A percentile compares a stretch with the other conserved stretches of the same genome.
Evolutionary conservation across 2,797 vertebrate genomes (phyloP).

Genomic region (Telmatherina bonti): DNA sequence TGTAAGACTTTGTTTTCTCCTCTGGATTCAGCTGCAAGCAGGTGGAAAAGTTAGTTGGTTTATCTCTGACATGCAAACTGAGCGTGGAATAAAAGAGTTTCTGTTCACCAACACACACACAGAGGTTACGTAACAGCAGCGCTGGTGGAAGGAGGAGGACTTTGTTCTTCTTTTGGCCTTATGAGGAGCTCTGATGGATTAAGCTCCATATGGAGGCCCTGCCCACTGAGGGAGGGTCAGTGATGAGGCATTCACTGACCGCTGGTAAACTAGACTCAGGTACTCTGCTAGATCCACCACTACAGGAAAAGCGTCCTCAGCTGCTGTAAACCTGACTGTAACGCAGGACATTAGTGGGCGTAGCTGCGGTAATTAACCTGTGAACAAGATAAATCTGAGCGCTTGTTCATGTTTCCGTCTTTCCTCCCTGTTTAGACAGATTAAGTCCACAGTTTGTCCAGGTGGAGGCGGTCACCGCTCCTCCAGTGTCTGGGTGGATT

Average conservation of each 20-base stretch:
- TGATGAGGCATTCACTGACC: conserved; percentile 31
- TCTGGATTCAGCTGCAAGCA: neutral
- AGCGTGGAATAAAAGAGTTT: conserved; percentile 35
- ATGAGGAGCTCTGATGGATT: conserved; percentile 37
- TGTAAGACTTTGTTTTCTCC: neutral
- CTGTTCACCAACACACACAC: conserved; percentile 34
- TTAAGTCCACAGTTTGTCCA: too few relatives aligned
- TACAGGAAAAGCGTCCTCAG: neutral
- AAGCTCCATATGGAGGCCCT: conserved; percentile 28
- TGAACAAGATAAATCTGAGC: neutral
- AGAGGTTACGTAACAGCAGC: conserved; percentile 38
- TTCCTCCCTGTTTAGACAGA: too few relatives aligned
- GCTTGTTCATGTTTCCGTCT: too few relatives aligned
- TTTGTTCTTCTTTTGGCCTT: conserved; percentile 19
- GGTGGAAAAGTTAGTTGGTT: neutral
- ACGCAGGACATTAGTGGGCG: neutral
- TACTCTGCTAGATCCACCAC: neutral
- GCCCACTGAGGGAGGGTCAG: conserved; percentile 23
- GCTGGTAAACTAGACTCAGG: neutral
- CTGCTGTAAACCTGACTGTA: neutral
- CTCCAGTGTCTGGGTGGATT: too few relatives aligned
- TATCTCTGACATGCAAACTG: neutral
- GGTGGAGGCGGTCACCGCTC: too few relatives aligned
- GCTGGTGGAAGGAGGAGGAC: conserved; percentile 19
- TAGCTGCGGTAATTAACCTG: neutral